Base-by-base conservation (phyloP, 2,113 vertebrate genomes). In the Chlorodrepanis virens region DNA sequence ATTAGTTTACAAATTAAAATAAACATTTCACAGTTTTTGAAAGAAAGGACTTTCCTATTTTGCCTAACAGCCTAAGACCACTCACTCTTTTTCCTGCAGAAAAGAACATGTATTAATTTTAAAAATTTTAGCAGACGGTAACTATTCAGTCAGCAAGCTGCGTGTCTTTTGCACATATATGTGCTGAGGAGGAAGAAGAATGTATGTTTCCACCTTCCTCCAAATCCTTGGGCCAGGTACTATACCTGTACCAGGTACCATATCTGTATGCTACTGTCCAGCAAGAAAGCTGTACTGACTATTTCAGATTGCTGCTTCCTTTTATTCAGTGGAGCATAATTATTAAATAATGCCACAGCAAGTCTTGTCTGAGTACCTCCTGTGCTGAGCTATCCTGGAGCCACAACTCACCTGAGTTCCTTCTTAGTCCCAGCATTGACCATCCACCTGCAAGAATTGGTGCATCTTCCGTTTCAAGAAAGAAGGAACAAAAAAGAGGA, bases 1-100 rank as follows among this genome's bases (percentile, higher is more conserved):
- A 81, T 54, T 50, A 11, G 12, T 61, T 96, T 93, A 63, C 24
- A 59, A 70, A 83, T 83, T n/a, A 49, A 95, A 94, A 83, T 83
- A 90, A 95, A 68, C 21, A n/a, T 69, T 88, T 57, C 21, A 50
- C 14, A 45, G 16, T 72, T 47, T 65, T 70, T 88, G 59, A 88
- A 88, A 72, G 75, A 61, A 80, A 80, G 69, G 29, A 39, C 2
- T 29, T 83, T 92, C 50, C 68, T 86, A 40, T 77, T 90, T 92
- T 74, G 25, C 22, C 2, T 80, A 93, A 35, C 37, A 70, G 16
- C n/a, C 18, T 76, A 45, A 86, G 50, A 29, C 8, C 0, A 3
- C 49, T 88, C 7, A 23, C 77, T 72, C 20, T 90, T 90, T 88
- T 72, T 45, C 54, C 25, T 53, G 17, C n/a, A 50, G 56, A 6